phyloP scores from a whole-genome alignment of 2,797 vertebrate genomes.

The Xenopus petersii region DNA sequence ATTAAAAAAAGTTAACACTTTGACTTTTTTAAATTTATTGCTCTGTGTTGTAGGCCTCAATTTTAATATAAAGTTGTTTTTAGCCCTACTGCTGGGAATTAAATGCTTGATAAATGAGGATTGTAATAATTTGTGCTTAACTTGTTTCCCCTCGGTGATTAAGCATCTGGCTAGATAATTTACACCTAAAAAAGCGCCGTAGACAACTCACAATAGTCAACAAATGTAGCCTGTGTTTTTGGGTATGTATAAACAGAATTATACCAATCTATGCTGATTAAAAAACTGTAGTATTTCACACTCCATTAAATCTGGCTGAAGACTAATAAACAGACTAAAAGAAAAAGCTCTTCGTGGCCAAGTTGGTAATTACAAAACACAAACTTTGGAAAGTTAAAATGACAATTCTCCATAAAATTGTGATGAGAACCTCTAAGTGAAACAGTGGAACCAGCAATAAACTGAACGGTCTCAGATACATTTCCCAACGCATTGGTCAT shows the following conservation, averaged over 20 bases:
- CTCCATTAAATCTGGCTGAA: constrained; percentile 22
- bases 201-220: constrained; percentile 55
- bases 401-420: background rate
- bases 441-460: background rate
- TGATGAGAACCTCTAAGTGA: background rate
- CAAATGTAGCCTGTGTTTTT: constrained; percentile 50
- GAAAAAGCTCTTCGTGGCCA: constrained; percentile 3
- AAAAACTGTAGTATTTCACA: constrained; percentile 30
- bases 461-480: too few species aligned
- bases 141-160: constrained; percentile 55
- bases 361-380: constrained; percentile 4
- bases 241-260: constrained; percentile 50
- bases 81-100: constrained; percentile 55
- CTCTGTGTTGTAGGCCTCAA: too few species aligned
- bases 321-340: constrained; percentile 19
- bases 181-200: constrained; percentile 57
- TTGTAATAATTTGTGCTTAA: constrained; percentile 58
- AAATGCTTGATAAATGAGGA: constrained; percentile 61
- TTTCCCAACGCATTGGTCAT: too few species aligned
- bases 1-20: constrained; percentile 43
- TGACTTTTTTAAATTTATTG: constrained; percentile 39
- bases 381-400: constrained; percentile 3
- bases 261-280: constrained; percentile 34
- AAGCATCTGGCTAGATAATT: constrained; percentile 64
- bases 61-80: constrained; percentile 18